Conservation (phyloP, 1,140 invertebrate species). For the Leptinotarsa lineolata region DNA sequence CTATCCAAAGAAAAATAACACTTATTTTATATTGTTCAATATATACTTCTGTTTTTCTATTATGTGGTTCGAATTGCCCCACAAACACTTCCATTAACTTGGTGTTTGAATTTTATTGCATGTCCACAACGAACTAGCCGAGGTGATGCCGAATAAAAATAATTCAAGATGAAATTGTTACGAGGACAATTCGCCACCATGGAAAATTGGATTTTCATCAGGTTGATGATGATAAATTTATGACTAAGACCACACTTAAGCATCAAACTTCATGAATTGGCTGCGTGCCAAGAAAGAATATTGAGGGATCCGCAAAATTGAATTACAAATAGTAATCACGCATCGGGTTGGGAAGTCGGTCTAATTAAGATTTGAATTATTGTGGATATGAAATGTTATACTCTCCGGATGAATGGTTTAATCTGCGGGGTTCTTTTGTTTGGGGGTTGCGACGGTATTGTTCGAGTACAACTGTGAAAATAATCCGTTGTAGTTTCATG, state of each 20-base stretch:
- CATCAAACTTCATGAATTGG: constrained; percentile 1
- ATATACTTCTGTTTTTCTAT: no score
- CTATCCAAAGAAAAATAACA: no score
- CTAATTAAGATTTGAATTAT: constrained; percentile 16
- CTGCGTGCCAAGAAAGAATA: constrained; percentile 10
- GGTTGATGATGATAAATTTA: neutral
- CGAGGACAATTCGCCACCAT: no score
- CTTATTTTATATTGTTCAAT: no score
- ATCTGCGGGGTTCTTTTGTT: neutral
- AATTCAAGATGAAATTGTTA: no score
- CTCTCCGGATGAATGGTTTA: neutral
- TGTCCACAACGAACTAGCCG: no score
- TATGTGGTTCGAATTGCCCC: no score
- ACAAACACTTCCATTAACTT: no score
- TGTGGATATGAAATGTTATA: neutral
- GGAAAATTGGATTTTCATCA: neutral
- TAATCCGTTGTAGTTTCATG: neutral
- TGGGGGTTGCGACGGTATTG: neutral
- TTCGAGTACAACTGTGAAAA: neutral
- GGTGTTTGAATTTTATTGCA: no score
- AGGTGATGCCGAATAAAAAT: no score
- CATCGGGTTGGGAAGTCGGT: constrained; percentile 8
- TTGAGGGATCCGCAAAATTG: constrained; percentile 12
- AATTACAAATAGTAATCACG: constrained; percentile 15
- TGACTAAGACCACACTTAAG: neutral